Conservation (phyloP, 2,113 vertebrate species). For the Burhinus oedicnemus region DNA sequence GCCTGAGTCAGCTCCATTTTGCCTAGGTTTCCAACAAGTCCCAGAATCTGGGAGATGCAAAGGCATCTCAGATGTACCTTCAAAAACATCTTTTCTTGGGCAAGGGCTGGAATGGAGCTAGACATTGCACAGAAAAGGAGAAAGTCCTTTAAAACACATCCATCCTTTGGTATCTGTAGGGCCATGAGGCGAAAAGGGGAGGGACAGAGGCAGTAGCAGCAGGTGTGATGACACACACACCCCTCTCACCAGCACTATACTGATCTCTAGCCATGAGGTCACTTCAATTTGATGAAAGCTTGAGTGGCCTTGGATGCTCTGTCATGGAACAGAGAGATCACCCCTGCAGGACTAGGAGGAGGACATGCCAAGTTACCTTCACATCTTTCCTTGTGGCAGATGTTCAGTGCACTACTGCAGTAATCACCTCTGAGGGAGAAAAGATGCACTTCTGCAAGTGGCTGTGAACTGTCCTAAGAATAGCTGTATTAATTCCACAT, state of each 20-base stretch:
- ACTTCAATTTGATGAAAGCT: not conserved
- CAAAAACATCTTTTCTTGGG: not conserved
- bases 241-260: not conserved
- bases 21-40: not conserved
- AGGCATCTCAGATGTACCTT: not conserved
- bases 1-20: accelerated
- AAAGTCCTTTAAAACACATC: not conserved
- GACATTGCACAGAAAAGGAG: not conserved
- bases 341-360: not conserved
- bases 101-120: not conserved
- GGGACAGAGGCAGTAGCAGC: not conserved
- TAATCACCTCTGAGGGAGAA: not conserved
- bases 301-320: not conserved
- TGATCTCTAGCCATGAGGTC: not conserved
- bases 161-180: not conserved
- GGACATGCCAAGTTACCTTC: not conserved
- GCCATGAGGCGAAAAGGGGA: not conserved
- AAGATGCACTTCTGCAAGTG: not conserved
- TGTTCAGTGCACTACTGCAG: not conserved
- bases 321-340: not conserved
- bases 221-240: not conserved
- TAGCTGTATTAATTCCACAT: not conserved
- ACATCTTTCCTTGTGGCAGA: not conserved
- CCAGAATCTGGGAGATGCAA: not conserved
- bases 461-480: not conserved